Conservation (phyloP, 2,113 vertebrate genomes). For the Laterallus jamaicensis region DNA sequence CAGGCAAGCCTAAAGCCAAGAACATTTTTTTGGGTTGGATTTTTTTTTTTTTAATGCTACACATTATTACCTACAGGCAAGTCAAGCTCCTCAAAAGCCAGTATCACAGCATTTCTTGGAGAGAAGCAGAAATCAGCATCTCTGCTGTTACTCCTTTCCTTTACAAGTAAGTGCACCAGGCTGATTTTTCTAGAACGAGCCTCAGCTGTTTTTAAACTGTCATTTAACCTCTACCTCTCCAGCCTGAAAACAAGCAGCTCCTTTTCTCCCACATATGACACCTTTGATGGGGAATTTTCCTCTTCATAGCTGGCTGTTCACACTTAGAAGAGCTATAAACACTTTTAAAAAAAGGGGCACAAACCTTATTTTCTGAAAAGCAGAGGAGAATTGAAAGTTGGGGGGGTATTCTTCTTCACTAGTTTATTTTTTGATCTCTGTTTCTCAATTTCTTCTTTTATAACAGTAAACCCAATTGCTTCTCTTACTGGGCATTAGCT, state of each 20-base stretch:
- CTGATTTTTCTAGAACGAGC: neutral
- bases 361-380: neutral
- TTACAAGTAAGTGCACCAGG: neutral
- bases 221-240: conserved; percentile 19
- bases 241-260: conserved; percentile 14
- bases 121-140: neutral
- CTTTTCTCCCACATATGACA: neutral
- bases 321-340: neutral
- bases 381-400: neutral
- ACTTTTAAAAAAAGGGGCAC: neutral
- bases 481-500: neutral
- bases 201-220: neutral
- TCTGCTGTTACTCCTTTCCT: neutral
- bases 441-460: neutral
- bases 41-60: neutral
- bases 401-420: neutral
- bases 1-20: neutral
- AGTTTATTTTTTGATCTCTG: neutral
- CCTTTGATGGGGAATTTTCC: conserved; percentile 14
- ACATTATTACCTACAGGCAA: neutral
- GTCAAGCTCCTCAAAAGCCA: neutral
- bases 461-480: neutral
- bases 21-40: neutral
- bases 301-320: conserved; percentile 10
- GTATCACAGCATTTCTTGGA: neutral